Evolutionary conservation across 2,113 vertebrate species (phyloP), one percentile per base, ranked within the genome.

Genomic region (Spermophilus dauricus): DNA sequence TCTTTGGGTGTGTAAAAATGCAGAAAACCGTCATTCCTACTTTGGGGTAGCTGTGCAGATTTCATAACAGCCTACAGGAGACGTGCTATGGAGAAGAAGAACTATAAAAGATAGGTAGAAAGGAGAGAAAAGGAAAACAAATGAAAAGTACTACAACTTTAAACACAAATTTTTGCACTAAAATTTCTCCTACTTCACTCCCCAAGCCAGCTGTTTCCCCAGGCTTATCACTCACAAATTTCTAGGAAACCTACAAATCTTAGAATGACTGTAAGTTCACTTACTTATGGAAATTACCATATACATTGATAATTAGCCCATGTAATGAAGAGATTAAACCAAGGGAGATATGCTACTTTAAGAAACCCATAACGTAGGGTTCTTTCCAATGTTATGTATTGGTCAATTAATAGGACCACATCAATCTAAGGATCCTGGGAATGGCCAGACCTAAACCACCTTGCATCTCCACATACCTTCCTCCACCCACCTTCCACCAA

Each of bases 1-100:
- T 73, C 45, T 69, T 90, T 94, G 78, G 94, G 6, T 90, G 16
- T n/a, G 61, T 81, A 53, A 83, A 86, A 86, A 81, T 86, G 67
- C 14, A 85, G 56, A 77, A 89, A 78, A 88, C 51, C 42, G 42
- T 73, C 17, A 53, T 30, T 90, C 42, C 75, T 83, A n/a, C 30
- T 67, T 78, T 48, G 34, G 13, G 11, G 34, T 88, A 4, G 39
- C 51, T 65, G 24, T 76, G 34, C n/a, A 63, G 51, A 48, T 90
- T 42, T 72, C 70, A 70, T 61, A 56, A 34, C 22, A 72, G 48
- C 45, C 67, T 85, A 0, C 8, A 1, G 45, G 77, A 63, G 61
- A 93, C 77, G 4, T 53, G 24, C 7, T 8, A 69, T 30, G 6
- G 34, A 70, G 67, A 30, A n/a, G 30, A 70, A n/a, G 67, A 34